Evolutionary conservation across 2,113 vertebrate species (phyloP).

Genomic region (Pterocles gutturalis): DNA sequence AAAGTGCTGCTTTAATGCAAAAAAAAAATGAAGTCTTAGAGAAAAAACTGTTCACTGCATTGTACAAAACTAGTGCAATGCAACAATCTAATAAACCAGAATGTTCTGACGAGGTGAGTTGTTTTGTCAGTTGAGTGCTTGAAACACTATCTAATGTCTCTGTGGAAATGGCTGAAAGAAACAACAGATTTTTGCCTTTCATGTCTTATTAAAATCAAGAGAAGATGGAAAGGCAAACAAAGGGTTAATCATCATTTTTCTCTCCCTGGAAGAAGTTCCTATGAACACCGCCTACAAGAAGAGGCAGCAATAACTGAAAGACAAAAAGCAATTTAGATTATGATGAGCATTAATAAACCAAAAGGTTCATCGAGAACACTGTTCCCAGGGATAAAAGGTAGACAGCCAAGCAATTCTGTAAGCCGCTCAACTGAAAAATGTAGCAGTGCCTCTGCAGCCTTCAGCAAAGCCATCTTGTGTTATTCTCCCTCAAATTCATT

Average conservation of each 20-base stretch:
- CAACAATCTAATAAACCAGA: constrained; percentile 8
- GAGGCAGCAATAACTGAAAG: background rate
- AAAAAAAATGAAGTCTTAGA: background rate
- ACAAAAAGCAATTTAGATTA: constrained; percentile 45
- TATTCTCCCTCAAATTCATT: background rate
- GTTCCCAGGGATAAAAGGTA: background rate
- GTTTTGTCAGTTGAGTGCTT: constrained; percentile 57
- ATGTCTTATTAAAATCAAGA: constrained; percentile 63
- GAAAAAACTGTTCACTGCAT: background rate
- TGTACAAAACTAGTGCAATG: background rate
- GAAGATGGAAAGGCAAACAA: background rate
- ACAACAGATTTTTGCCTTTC: constrained; percentile 69
- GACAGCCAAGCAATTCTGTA: background rate
- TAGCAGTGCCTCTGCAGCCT: background rate
- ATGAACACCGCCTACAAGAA: background rate
- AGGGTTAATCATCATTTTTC: constrained; percentile 42
- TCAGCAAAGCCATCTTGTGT: background rate
- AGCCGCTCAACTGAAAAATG: background rate
- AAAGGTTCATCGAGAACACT: background rate
- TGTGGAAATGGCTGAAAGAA: constrained; percentile 54
- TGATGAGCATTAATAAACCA: constrained; percentile 19
- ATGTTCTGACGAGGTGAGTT: constrained; percentile 48
- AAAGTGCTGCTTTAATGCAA: background rate
- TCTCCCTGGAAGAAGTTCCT: constrained; percentile 27
- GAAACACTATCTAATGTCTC: constrained; percentile 68